phyloP scores from a whole-genome alignment of 2,113 vertebrate genomes.

The Tenebrosternarchus preto region DNA sequence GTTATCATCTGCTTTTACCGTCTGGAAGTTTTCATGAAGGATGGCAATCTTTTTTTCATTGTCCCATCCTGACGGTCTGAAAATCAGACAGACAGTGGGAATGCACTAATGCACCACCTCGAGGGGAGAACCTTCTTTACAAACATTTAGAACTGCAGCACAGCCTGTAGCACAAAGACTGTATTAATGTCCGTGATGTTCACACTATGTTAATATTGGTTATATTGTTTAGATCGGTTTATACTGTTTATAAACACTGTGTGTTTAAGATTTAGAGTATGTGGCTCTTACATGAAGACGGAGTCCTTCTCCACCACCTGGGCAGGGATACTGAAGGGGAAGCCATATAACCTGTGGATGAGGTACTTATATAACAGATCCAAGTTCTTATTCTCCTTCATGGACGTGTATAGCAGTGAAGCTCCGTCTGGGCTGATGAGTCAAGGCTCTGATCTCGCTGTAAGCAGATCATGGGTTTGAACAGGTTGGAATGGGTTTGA shows the following conservation, averaged over 20 bases:
- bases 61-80: slow-evolving; percentile 97
- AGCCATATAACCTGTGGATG: slow-evolving; percentile 95
- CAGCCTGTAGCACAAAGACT: background rate
- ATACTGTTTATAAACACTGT: no score
- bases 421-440: slow-evolving; percentile 82
- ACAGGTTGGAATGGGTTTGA: no score
- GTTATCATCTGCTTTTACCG: slow-evolving; percentile 88
- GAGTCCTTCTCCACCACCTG: slow-evolving; percentile 97
- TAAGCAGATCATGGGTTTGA: no score
- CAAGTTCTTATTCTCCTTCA: slow-evolving; percentile 98
- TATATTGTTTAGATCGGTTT: no score
- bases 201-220: no score
- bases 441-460: no score
- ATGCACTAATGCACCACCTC: background rate
- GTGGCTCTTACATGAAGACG: slow-evolving; percentile 88
- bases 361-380: slow-evolving; percentile 98
- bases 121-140: background rate
- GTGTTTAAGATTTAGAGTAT: no score
- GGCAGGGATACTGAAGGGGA: slow-evolving; percentile 89
- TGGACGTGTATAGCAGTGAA: slow-evolving; percentile 96
- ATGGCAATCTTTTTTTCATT: slow-evolving; percentile 99
- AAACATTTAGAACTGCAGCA: background rate
- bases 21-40: slow-evolving; percentile 95
- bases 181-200: background rate
- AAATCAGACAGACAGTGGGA: no score